phyloP scores from a whole-genome alignment of 1,140 invertebrate species.

The Zaprionus tsacasi region DNA sequence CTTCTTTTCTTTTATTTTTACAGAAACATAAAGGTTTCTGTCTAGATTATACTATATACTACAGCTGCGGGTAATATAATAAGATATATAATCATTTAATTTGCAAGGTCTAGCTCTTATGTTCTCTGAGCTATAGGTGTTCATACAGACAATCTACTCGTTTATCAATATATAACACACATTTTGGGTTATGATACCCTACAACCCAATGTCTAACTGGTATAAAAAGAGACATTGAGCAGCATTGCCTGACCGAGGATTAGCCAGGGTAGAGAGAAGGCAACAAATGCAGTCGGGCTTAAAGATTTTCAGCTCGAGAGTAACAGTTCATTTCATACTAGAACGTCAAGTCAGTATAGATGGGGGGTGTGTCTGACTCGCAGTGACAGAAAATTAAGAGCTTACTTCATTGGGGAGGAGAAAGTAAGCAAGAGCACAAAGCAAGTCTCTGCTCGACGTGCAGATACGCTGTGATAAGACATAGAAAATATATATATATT shows the following conservation, averaged over 20 bases:
- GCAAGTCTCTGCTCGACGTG: background rate
- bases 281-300: slow-evolving; percentile 19
- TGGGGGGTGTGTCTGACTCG: background rate
- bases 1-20: too few species aligned
- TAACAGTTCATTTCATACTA: slow-evolving; percentile 17
- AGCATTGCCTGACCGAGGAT: slow-evolving; percentile 11
- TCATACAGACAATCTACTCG: too few species aligned
- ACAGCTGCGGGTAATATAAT: too few species aligned
- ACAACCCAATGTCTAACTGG: too few species aligned
- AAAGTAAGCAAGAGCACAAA: background rate
- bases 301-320: slow-evolving; percentile 33
- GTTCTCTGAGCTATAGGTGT: background rate
- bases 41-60: too few species aligned
- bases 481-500: background rate
- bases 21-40: too few species aligned
- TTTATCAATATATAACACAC: too few species aligned
- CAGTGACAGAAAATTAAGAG: slow-evolving; percentile 45
- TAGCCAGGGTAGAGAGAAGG: background rate
- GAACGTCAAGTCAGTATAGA: background rate
- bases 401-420: slow-evolving; percentile 38
- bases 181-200: too few species aligned
- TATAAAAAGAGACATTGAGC: background rate
- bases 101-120: too few species aligned
- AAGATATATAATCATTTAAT: too few species aligned
- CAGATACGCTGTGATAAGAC: background rate